These are phyloP conservation scores for Micrastur ruficollis DNA, from an alignment of 2,797 vertebrate genomes.

Conservation along the genomic window DNA sequence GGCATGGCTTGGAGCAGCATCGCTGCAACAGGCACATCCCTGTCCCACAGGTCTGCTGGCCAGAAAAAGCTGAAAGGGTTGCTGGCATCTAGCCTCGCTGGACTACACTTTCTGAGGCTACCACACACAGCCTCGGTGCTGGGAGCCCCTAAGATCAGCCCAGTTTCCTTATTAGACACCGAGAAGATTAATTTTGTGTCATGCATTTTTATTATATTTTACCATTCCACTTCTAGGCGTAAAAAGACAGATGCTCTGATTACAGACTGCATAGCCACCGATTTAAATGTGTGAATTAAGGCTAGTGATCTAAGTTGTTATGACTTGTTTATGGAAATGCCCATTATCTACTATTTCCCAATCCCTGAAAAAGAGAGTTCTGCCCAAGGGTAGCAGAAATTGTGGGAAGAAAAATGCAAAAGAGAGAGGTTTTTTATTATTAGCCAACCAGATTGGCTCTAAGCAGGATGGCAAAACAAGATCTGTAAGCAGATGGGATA, in stretches of 20 bases:
- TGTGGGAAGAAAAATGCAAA: neutral
- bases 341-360: neutral
- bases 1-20: fast-evolving
- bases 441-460: neutral
- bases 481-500: neutral
- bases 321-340: neutral
- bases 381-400: neutral
- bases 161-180: neutral
- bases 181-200: neutral
- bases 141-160: neutral
- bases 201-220: neutral
- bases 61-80: neutral
- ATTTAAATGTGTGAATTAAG: neutral
- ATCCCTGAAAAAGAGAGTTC: neutral
- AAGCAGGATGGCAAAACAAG: neutral
- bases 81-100: neutral
- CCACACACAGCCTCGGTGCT: too few species aligned
- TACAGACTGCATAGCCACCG: neutral
- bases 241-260: neutral
- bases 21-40: neutral
- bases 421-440: neutral
- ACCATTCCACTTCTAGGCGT: neutral
- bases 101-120: neutral
- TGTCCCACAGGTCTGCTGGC: neutral
- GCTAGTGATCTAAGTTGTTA: neutral